These are phyloP conservation scores for Argynnis bischoffii DNA, from an alignment of 2,888 invertebrate genomes.

Conservation along the genomic window DNA sequence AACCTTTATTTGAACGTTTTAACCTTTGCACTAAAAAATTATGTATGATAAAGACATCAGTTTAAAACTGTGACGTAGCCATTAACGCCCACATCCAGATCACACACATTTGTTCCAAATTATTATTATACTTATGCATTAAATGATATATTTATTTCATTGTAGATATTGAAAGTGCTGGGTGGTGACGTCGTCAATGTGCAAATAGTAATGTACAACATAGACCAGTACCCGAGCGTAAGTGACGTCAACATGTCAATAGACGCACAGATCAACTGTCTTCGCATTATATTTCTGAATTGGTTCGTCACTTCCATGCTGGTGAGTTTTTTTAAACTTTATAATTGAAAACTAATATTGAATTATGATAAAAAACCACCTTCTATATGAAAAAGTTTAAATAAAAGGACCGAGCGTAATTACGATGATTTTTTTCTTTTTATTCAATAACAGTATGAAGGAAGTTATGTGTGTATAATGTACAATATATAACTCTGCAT, in stretches of 20 bases:
- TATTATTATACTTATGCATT: background rate
- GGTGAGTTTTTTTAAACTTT: conserved; percentile 74
- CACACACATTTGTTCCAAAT: too few relatives aligned
- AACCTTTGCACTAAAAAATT: too few relatives aligned
- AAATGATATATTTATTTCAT: conserved; percentile 36
- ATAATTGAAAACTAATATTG: background rate
- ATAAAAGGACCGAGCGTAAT: too few relatives aligned
- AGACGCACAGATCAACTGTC: conserved; percentile 90
- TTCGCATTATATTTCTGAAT: conserved; percentile 94
- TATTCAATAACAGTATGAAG: too few relatives aligned
- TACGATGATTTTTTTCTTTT: too few relatives aligned
- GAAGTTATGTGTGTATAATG: background rate
- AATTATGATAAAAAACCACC: too few relatives aligned
- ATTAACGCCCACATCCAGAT: too few relatives aligned
- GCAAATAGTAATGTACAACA: conserved; percentile 88
- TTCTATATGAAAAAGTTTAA: too few relatives aligned
- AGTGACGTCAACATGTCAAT: conserved; percentile 91
- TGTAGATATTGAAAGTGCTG: conserved; percentile 91
- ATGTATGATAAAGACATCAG: too few relatives aligned
- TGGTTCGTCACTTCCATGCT: conserved; percentile 92
- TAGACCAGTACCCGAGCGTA: conserved; percentile 82
- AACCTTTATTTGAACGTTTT: too few relatives aligned
- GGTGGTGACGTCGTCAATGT: conserved; percentile 91
- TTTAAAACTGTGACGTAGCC: too few relatives aligned
- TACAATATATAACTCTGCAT: background rate